Base-by-base conservation (phyloP, 2,113 vertebrate genomes). In the Melanerpes formicivorus region DNA sequence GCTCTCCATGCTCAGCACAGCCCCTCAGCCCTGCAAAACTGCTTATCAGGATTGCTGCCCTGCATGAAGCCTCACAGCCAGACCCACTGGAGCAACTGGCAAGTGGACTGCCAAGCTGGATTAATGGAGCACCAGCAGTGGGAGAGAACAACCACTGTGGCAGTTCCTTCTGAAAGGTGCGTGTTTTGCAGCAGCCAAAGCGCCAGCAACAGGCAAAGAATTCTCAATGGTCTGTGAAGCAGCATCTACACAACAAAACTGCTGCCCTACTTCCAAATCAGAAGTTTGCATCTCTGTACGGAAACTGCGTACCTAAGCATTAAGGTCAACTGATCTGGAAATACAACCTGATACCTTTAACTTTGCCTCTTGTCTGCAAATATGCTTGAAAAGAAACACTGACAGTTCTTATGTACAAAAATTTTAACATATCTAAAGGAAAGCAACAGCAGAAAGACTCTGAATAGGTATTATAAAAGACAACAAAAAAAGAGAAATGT, bases 291-390 rank as follows among this genome's bases (percentile, higher is more conserved):
- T 21, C 80, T 84, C 62, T 44, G 56, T 32, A 66, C 3, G 2
- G 72, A 82, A 81, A 87, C 4, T 44, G 73, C 10, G 0, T 25
- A 76, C 55, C 71, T 92, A 94, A 84, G 81, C 26, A 2, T 62
- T 79, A 79, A 86, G 78, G 70, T 80, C 82, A 95, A 91, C 56
- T 54, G 37, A 88, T 84, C 71, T 74, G 71, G 75, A 95, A 94
- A 90, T 42, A 90, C 60, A 92, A 26, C 56, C 55, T 34, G 18
- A 0, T 73, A 67, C 71, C 94, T 95, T 88, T 40, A 62, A 32
- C 72, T 67, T 25, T 92, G 54, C 62, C 37, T 87, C 6, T 0
- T 30, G 56, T n/a, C 62, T 78, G 77, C 58, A 80, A 90, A 95
- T 30, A 75, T 0, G 32, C 62, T 69, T 52, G 26, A 40, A 81